These are phyloP conservation scores for Rambutsinella grinnellia DNA, from an alignment of 2,888 invertebrate genomes.

Conservation along the genomic window DNA sequence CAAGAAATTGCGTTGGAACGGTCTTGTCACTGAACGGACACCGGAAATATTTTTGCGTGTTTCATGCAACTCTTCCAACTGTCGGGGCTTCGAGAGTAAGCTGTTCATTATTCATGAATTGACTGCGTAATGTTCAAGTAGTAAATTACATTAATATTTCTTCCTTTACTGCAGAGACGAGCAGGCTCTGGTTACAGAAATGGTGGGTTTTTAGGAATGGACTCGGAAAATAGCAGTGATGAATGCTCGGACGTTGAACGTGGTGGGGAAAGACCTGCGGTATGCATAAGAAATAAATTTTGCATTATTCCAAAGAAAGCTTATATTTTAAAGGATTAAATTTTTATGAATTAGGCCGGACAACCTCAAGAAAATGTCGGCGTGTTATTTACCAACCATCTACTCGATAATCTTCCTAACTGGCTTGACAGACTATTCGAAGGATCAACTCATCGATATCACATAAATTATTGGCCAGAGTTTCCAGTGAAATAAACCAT, in stretches of 20 bases:
- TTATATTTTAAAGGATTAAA: not conserved
- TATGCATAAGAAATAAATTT: constrained; percentile 23
- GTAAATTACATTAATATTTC: no score
- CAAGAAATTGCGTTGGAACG: constrained; percentile 96
- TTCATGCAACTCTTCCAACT: constrained; percentile 92
- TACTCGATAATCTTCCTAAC: constrained; percentile 91
- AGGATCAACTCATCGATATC: constrained; percentile 94
- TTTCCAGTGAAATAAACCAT: constrained; percentile 72
- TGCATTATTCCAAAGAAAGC: no score
- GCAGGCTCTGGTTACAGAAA: constrained; percentile 64
- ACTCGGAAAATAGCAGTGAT: constrained; percentile 74
- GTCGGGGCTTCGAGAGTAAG: constrained; percentile 78
- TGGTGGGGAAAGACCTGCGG: constrained; percentile 64
- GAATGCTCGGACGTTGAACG: constrained; percentile 70
- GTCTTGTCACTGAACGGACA: constrained; percentile 96
- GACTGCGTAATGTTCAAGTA: not conserved
- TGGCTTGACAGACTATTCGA: constrained; percentile 98
- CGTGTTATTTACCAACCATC: constrained; percentile 78
- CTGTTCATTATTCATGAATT: constrained; percentile 66
- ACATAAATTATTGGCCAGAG: constrained; percentile 99
- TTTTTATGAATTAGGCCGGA: constrained; percentile 9
- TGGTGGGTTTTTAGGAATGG: constrained; percentile 89
- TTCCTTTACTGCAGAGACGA: constrained; percentile 56
- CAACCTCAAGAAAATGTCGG: constrained; percentile 67
- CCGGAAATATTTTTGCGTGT: constrained; percentile 98